Conservation (phyloP, 2,888 invertebrate genomes). For the Apodemia mormo region DNA sequence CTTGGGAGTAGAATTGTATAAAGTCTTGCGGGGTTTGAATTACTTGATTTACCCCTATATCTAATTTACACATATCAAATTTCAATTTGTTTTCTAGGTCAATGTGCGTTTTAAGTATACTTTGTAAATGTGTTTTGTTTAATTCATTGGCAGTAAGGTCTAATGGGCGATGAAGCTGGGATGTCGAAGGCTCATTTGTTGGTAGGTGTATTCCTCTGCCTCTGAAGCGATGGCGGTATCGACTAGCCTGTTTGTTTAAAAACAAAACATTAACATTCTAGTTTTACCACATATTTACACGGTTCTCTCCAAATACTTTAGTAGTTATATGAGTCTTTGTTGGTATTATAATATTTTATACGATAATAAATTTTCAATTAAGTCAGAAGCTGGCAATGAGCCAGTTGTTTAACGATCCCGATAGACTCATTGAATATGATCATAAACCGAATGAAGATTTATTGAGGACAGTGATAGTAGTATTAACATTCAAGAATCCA, state of each 20-base stretch:
- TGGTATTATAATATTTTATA: constrained; percentile 1
- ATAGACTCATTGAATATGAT: background rate
- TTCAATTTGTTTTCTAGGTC: constrained; percentile 66
- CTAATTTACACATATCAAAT: constrained; percentile 59
- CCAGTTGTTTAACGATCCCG: constrained; percentile 57
- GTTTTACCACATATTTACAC: constrained; percentile 14
- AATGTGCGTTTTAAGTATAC: constrained; percentile 71
- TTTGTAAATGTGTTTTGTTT: constrained; percentile 58
- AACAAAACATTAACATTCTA: constrained; percentile 49
- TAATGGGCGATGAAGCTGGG: constrained; percentile 55
- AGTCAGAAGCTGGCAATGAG: constrained; percentile 52
- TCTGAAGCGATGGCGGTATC: constrained; percentile 70
- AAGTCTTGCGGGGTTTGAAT: constrained; percentile 68
- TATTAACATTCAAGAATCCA: background rate
- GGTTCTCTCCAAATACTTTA: constrained; percentile 2
- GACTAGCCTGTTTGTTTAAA: constrained; percentile 71
- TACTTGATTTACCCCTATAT: constrained; percentile 64
- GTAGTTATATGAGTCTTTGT: constrained; percentile 3
- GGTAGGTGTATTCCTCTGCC: constrained; percentile 62
- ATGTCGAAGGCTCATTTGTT: constrained; percentile 53
- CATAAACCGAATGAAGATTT: background rate
- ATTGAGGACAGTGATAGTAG: too few relatives aligned
- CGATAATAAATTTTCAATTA: constrained; percentile 49
- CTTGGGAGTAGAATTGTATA: constrained; percentile 59
- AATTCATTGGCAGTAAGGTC: constrained; percentile 47